Evolutionary conservation across 2,797 vertebrate genomes (phyloP), one percentile per base, ranked within the genome.

Genomic region (Lacerta bilineata): DNA sequence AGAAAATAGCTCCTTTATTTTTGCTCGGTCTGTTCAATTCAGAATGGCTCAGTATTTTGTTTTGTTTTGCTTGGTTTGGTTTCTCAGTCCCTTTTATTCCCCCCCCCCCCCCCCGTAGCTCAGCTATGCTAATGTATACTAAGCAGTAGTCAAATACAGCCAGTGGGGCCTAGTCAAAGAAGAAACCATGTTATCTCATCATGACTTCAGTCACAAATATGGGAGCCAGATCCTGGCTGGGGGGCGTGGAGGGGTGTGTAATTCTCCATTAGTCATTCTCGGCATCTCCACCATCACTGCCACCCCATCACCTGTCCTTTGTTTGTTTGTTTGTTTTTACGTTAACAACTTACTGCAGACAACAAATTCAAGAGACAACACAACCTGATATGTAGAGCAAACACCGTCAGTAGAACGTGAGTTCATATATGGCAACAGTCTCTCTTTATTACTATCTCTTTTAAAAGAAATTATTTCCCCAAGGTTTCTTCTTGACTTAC

Each of bases 361-460:
- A 94, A 98, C 91, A 95, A 97, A 97, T 94, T 97, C 96, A 97
- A 98, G 97, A 98, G 97, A 99, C 98, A 98, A 97, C 98, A 98
- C 98, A 97, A 97, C 96, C 97, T 98, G 98, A 97, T 98, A 98
- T 98, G 98, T 97, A 98, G 97, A 98, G 98, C 98, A 97, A 97
- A 98, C 98, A 98, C 96, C 95, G 93, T 93, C 96, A 90, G 93
- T 96, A 98, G 97, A 97, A 97, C 96, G 97, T 96, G 96, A 98
- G 97, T 97, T 97, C 96, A 94, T 97, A 95, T 96, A 98, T 96
- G 97, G 96, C 97, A 98, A 98, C 95, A 98, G 98, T 99, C 98
- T 98, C 96, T 98, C 96, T 96, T 95, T 97, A 93, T 88, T 94
- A 95, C 85, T 92, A 92, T 93, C 93, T 94, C 95, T 94, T 55